Base-by-base conservation (phyloP, 1,140 invertebrate genomes). In the Pristionchus pacificus region DNA sequence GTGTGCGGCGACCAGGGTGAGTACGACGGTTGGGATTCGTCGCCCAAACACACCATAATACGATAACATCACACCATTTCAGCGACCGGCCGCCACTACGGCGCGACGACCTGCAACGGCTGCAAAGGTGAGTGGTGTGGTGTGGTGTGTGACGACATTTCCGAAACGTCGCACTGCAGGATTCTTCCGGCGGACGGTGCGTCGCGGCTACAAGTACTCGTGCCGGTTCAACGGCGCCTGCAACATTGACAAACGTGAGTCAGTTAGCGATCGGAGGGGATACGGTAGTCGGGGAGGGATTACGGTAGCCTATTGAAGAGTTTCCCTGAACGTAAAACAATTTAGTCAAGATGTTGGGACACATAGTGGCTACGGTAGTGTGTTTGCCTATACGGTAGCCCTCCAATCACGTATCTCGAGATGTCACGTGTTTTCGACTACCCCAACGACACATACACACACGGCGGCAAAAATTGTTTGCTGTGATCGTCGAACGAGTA, bases 191-290 rank as follows among this genome's bases (percentile, higher is more conserved):
- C 38, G 38, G 6, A 49, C 38, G 6, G 38, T 49, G 6, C 38
- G 38, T 49, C 38, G 38, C 19, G 95, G 93, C 85, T 95, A 97
- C 85, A 87, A 92, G 1, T 98, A 98, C 85, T 91, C 91, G 0
- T 98, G 95, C 89, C 90, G 94, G 85, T 95, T 95, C 86, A 92
- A 88, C 79, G 88, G 93, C 80, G 92, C 91, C 84, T 98, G 95
- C 82, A 89, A 94, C 0, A 93, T 98, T 33, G 93, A 97, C 84
- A 82, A 80, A 71, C 82, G 78, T 84, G 75, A 32, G 69, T 57
- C 62, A 29, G 15, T 58, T 30, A n/a, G n/a, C n/a, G n/a, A n/a
- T n/a, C n/a, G n/a, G n/a, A n/a, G n/a, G n/a, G n/a, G n/a, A 15
- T 57, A 15, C 55, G n/a, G n/a, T n/a, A n/a, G n/a, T n/a, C n/a